Conservation (phyloP, 2,113 vertebrate genomes). For the Chaetura pelagica region DNA sequence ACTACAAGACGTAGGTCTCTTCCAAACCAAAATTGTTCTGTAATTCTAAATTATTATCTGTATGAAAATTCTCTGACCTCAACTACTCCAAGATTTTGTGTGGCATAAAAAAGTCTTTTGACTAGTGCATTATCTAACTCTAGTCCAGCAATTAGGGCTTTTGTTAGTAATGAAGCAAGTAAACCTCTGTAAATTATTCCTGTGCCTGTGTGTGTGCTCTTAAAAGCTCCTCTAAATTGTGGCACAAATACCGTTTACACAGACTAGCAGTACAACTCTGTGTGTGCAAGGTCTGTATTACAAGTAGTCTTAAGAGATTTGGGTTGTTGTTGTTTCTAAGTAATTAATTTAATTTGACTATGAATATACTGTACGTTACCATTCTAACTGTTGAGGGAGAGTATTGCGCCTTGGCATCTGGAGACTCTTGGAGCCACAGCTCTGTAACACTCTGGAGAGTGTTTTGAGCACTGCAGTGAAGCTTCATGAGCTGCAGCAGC, state of each 20-base stretch:
- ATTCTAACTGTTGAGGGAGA: not conserved
- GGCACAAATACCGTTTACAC: not conserved
- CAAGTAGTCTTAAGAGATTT: not conserved
- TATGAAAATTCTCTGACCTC: not conserved
- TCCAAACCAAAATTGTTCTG: rapidly evolving
- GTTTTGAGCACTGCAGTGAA: not conserved
- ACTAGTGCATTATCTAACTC: not conserved
- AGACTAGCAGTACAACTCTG: not conserved
- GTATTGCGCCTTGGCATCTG: not conserved
- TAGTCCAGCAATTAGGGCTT: not conserved
- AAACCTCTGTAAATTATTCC: not conserved
- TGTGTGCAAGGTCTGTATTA: not conserved
- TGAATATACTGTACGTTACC: rapidly evolving
- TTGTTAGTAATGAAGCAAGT: not conserved
- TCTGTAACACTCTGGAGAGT: not conserved
- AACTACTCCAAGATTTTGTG: not conserved
- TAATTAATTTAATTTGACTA: not conserved
- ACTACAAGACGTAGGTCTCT: not conserved
- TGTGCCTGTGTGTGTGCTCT: not conserved
- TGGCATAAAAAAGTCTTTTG: not conserved
- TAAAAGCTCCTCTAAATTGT: not conserved
- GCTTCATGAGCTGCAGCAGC: not conserved
- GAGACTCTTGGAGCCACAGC: not conserved
- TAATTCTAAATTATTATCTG: not conserved
- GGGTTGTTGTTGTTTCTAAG: not conserved